Conservation (phyloP, 1,140 invertebrate genomes). For the Drosophila ercepeae region DNA sequence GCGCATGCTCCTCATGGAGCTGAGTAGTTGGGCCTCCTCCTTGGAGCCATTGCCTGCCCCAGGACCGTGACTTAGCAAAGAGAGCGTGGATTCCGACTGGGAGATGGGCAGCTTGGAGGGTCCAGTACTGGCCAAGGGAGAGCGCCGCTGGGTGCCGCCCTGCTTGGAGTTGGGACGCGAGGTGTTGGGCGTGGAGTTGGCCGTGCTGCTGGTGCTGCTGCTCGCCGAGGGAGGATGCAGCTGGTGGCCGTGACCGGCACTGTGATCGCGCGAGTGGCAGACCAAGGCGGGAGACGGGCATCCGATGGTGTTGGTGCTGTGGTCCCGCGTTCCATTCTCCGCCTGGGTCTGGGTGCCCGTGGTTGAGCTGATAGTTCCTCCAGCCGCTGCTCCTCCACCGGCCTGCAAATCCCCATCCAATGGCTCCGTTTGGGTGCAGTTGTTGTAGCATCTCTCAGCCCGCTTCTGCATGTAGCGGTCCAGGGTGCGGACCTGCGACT, state of each 20-base stretch:
- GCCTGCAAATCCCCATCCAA: not conserved
- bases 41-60: slow-evolving; percentile 76
- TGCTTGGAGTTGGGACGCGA: slow-evolving; percentile 81
- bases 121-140: slow-evolving; percentile 7
- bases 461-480: slow-evolving; percentile 75
- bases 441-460: slow-evolving; percentile 71
- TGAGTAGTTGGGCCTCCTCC: slow-evolving; percentile 90
- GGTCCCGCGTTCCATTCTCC: slow-evolving; percentile 57
- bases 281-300: slow-evolving; percentile 60
- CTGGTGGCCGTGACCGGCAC: slow-evolving; percentile 17
- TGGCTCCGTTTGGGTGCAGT: slow-evolving; percentile 78
- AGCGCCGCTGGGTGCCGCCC: slow-evolving; percentile 47
- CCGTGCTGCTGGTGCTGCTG: slow-evolving; percentile 85
- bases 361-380: slow-evolving; percentile 6
- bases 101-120: slow-evolving; percentile 75
- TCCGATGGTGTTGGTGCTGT: slow-evolving; percentile 79
- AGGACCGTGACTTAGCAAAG: slow-evolving; percentile 48
- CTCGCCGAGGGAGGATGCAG: slow-evolving; percentile 63
- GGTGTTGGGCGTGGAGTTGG: slow-evolving; percentile 84
- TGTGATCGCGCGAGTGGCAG: slow-evolving; percentile 62
- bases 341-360: slow-evolving; percentile 53
- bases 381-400: too few relatives aligned
- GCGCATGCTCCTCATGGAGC: slow-evolving; percentile 91
- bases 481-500: slow-evolving; percentile 82
- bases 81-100: slow-evolving; percentile 80